Conservation (phyloP, 2,113 vertebrate genomes). For the Lota lota region DNA sequence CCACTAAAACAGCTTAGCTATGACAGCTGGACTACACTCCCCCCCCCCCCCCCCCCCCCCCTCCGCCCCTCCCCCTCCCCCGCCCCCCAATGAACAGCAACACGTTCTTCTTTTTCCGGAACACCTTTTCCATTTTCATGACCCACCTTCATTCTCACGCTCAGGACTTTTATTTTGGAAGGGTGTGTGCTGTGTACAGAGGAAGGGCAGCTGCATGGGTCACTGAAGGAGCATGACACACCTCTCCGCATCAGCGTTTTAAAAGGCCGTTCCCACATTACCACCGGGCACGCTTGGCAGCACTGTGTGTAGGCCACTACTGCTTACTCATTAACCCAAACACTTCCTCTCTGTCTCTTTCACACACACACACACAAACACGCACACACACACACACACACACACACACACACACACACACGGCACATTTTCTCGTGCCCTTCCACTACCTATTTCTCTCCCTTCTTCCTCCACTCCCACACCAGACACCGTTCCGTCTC, state of each 20-base stretch:
- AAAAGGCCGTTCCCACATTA: conserved; percentile 14
- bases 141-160: neutral
- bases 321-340: conserved; percentile 56
- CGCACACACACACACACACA: conserved; percentile 35
- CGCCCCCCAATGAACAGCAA: neutral
- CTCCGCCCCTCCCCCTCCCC: neutral
- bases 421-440: conserved; percentile 1
- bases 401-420: no score
- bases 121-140: conserved; percentile 18
- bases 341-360: conserved; percentile 58
- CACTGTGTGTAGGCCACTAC: conserved; percentile 32
- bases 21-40: neutral
- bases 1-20: neutral
- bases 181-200: neutral
- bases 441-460: neutral
- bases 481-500: neutral
- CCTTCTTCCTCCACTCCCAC: neutral
- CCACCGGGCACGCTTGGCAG: conserved; percentile 46
- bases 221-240: neutral
- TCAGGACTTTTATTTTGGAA: conserved; percentile 3
- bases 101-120: conserved; percentile 22
- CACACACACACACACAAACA: conserved; percentile 8
- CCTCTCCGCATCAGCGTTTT: conserved; percentile 1
- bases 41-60: neutral
- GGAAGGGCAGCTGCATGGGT: neutral